These are phyloP conservation scores for Corbicula japonica DNA, from an alignment of 2,888 invertebrate genomes.

Conservation along the genomic window DNA sequence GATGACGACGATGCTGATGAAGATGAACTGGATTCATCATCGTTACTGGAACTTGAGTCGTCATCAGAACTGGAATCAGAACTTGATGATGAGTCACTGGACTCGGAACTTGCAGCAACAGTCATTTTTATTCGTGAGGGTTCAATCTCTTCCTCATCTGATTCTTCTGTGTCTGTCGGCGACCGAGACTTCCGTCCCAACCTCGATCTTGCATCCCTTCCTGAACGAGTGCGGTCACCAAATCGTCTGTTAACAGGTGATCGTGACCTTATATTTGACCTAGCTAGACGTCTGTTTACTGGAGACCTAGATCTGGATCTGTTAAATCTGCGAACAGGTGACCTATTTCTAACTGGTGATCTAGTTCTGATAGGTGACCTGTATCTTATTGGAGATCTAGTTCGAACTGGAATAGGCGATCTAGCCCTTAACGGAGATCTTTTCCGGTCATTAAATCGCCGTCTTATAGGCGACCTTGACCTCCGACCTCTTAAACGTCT, in stretches of 20 bases:
- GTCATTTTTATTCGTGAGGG: conserved; percentile 22
- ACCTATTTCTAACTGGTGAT: conserved; percentile 43
- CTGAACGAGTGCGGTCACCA: conserved; percentile 39
- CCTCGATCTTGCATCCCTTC: conserved; percentile 54
- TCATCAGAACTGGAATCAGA: conserved; percentile 44
- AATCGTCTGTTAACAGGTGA: conserved; percentile 25
- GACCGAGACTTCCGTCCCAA: conserved; percentile 59
- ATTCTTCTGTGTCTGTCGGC: conserved; percentile 53
- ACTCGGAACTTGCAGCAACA: conserved; percentile 17
- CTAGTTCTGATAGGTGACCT: conserved; percentile 26
- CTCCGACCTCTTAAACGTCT: conserved; percentile 10
- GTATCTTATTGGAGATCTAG: conserved; percentile 30
- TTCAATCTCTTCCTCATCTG: conserved; percentile 31
- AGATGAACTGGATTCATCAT: conserved; percentile 26
- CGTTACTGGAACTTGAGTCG: conserved; percentile 37
- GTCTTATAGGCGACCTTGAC: conserved; percentile 11
- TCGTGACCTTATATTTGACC: conserved; percentile 36
- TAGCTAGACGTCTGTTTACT: conserved; percentile 39
- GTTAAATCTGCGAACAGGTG: conserved; percentile 48
- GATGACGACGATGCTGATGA: conserved; percentile 52
- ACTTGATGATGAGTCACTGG: conserved; percentile 40
- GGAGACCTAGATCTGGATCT: conserved; percentile 54
- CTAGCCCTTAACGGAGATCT: too few species aligned
- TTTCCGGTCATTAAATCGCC: not conserved
- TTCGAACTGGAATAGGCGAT: conserved; percentile 4